Evolutionary conservation across 2,888 invertebrate species (phyloP), one percentile per base, ranked within the genome.

Genomic region (Drosophila pseudotalamancana): DNA sequence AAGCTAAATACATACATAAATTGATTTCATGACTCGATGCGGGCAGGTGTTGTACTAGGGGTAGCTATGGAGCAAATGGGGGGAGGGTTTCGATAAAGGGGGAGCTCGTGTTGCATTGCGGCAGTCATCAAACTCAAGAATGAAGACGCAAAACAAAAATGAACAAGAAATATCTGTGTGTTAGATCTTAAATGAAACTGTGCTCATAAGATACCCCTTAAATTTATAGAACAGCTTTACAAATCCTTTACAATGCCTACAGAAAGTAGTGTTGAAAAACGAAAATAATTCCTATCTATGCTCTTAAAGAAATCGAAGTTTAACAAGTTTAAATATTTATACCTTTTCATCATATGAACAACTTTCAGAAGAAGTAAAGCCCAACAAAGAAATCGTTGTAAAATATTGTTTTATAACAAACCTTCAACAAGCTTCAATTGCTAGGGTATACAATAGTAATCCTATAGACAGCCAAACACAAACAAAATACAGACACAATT

Each of bases 11-110:
- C 55, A 53, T 69, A 59, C 59, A 79, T 70, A 84, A 81, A 87
- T 84, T 84, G 84, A 81, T 70, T 87, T 81, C 70, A 84, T 81
- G 81, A 84, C 72, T 72, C 43, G 57, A 40, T 60, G 56, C 60
- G 63, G 69, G 63, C 53, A 68, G 43, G 46, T 61, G 54, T 14
- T n/a, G 19, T n/a, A 21, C 54, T 9, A 37, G 23, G 27, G 35
- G 3, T 29, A n/a, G n/a, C n/a, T n/a, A n/a, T n/a, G n/a, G n/a
- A n/a, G n/a, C n/a, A n/a, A n/a, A n/a, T n/a, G n/a, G 23, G 12
- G 18, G n/a, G 11, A 8, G 25, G 45, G 57, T 1, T 9, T 6
- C 5, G 18, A 43, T n/a, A n/a, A 37, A 18, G 43, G 48, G 27
- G 45, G 35, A n/a, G 12, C 21, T 18, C 35, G 18, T 48, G 54